Percentiles rank a stretch among this genome's conserved stretches.
These are phyloP conservation scores for Chrysolina oricalcia DNA, from an alignment of 2,888 invertebrate genomes.

Conservation along the genomic window DNA sequence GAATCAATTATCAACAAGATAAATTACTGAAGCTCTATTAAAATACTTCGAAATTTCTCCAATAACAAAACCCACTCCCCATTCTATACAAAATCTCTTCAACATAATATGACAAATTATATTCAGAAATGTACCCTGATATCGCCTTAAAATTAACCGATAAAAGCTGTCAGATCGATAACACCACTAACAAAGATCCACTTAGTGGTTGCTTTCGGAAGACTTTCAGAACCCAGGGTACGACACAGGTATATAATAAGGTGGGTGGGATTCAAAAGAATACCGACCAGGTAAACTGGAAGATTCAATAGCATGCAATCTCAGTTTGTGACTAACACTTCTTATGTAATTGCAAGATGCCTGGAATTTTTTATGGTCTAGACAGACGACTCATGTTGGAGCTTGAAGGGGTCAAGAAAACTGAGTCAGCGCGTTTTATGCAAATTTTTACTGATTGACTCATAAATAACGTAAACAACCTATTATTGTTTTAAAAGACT, in stretches of 20 bases:
- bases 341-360: constrained; percentile 51
- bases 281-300: constrained; percentile 19
- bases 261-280: constrained; percentile 32
- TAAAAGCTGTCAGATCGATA: constrained; percentile 24
- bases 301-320: constrained; percentile 30
- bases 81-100: background rate
- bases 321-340: constrained; percentile 32
- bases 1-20: background rate
- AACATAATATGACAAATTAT: constrained; percentile 17
- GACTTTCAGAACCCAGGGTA: constrained; percentile 2
- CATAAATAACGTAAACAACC: background rate
- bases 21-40: background rate
- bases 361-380: constrained; percentile 51
- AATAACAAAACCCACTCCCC: background rate
- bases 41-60: background rate
- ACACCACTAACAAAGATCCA: constrained; percentile 22
- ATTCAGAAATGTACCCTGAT: background rate
- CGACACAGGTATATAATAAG: constrained; percentile 33
- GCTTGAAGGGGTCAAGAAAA: constrained; percentile 26
- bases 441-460: constrained; percentile 4
- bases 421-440: constrained; percentile 18
- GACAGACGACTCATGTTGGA: constrained; percentile 36
- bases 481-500: background rate
- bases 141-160: background rate
- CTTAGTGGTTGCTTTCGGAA: constrained; percentile 17